phyloP scores from a whole-genome alignment of 2,797 vertebrate genomes.

The Falco peregrinus region DNA sequence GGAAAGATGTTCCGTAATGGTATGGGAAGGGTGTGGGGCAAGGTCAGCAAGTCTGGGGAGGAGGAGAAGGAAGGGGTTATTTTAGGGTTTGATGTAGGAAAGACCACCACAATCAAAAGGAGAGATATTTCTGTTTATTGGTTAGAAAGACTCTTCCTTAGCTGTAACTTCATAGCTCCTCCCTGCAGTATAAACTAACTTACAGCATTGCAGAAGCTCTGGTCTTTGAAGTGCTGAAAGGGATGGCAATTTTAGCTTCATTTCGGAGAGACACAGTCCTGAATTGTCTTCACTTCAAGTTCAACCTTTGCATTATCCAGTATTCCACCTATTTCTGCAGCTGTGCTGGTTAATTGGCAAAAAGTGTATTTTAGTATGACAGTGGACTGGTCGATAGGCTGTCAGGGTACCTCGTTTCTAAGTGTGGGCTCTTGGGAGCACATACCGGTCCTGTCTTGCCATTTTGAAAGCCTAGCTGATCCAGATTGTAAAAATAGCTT shows the following conservation, averaged over 20 bases:
- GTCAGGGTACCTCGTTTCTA: background rate
- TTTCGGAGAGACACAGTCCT: background rate
- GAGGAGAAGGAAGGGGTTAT: background rate
- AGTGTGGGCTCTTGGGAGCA: background rate
- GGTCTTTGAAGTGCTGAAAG: background rate
- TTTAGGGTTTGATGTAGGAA: background rate
- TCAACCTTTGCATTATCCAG: background rate
- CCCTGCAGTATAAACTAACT: background rate
- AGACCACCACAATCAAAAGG: no score
- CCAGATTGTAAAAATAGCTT: background rate
- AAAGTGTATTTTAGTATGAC: background rate
- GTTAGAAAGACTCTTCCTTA: background rate
- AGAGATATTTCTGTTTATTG: background rate
- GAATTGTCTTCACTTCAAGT: background rate
- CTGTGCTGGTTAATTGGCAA: background rate
- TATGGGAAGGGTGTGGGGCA: background rate
- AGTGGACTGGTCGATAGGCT: background rate
- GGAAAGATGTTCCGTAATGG: background rate
- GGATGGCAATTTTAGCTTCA: background rate
- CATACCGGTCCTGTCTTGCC: background rate
- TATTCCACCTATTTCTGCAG: background rate
- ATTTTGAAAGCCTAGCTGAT: background rate
- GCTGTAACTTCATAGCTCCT: background rate
- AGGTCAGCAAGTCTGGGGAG: background rate
- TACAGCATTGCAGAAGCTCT: background rate